Evolutionary conservation across 2,113 vertebrate genomes (phyloP).

Genomic region (Addax nasomaculatus): DNA sequence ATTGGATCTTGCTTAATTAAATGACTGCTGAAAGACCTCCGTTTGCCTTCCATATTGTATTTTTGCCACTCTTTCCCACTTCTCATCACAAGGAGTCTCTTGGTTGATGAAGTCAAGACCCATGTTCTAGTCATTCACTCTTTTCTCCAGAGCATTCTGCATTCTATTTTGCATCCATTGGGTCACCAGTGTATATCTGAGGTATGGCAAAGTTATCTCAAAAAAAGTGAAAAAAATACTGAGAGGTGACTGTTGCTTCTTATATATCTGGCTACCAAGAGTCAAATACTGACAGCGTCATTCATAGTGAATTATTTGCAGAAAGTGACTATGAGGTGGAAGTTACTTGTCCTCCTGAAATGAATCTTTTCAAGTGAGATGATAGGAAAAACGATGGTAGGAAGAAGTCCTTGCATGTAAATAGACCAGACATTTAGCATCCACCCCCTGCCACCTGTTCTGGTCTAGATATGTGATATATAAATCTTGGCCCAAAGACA

Average conservation of each 20-base stretch:
- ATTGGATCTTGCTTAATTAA: not conserved
- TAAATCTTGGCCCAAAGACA: slow-evolving; percentile 8
- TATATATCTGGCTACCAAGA: not conserved
- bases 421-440: not conserved
- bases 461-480: not conserved
- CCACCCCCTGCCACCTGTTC: not conserved
- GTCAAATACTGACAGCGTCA: not conserved
- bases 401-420: not conserved
- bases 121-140: not conserved
- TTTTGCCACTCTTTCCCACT: not conserved
- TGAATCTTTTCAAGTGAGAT: not conserved
- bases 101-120: not conserved
- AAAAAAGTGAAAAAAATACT: not conserved
- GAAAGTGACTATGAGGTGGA: not conserved
- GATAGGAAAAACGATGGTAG: not conserved
- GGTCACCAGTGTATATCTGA: not conserved
- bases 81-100: not conserved
- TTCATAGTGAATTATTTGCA: not conserved
- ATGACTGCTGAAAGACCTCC: not conserved
- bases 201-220: not conserved
- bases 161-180: not conserved
- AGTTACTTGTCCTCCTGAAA: slow-evolving; percentile 51
- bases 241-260: not conserved
- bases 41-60: not conserved
- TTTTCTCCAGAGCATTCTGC: not conserved